Evolutionary conservation across 2,888 invertebrate genomes (phyloP).

Genomic region (Oxystoma pomonae): DNA sequence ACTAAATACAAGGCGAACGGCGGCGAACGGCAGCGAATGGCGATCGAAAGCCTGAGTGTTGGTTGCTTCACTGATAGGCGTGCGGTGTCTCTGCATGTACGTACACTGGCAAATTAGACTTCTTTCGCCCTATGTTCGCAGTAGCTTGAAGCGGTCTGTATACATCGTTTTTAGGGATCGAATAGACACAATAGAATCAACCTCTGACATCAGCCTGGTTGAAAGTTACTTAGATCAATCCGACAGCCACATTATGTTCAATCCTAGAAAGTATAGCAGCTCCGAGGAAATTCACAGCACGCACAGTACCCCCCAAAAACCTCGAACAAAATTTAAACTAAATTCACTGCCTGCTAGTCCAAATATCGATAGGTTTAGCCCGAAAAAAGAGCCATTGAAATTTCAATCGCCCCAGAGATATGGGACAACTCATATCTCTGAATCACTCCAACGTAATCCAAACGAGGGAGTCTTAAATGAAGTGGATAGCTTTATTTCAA

Average conservation of each 20-base stretch:
- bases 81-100: too few relatives aligned
- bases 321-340: conserved; percentile 35
- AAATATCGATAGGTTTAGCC: conserved; percentile 28
- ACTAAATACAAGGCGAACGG: too few relatives aligned
- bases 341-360: conserved; percentile 42
- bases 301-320: conserved; percentile 46
- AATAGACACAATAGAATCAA: conserved; percentile 50
- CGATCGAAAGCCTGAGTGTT: too few relatives aligned
- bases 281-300: conserved; percentile 39
- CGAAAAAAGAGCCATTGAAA: conserved; percentile 20
- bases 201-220: conserved; percentile 36
- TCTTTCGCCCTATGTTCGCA: too few relatives aligned
- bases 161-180: conserved; percentile 38
- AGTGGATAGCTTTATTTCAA: conserved; percentile 43
- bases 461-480: conserved; percentile 30
- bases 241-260: conserved; percentile 14
- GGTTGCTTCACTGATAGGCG: too few relatives aligned
- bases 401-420: conserved; percentile 18
- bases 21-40: too few relatives aligned
- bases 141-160: too few relatives aligned
- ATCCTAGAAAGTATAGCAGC: conserved; percentile 33
- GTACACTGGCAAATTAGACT: too few relatives aligned
- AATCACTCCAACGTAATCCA: neutral
- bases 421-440: conserved; percentile 9
- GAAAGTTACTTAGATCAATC: conserved; percentile 32